These are phyloP conservation scores for Tachysurus vachellii DNA, from an alignment of 2,113 vertebrate genomes.

Conservation along the genomic window DNA sequence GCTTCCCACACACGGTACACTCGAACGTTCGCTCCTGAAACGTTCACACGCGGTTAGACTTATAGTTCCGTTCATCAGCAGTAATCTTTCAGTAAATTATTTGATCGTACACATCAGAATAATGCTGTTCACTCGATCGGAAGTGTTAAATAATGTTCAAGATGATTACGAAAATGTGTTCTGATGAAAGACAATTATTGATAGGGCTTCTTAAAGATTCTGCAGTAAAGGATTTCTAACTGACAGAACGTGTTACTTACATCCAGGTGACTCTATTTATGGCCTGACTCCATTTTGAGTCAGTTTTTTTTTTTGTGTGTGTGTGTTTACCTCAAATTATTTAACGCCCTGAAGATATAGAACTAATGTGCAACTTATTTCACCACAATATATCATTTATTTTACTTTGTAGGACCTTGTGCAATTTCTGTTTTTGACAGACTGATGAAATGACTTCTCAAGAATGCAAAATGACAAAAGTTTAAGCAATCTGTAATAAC, in stretches of 20 bases:
- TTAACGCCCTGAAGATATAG: not conserved
- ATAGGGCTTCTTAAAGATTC: not conserved
- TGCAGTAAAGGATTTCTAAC: not conserved
- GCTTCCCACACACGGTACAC: slow-evolving; percentile 71
- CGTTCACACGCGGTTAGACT: not conserved
- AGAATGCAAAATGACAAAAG: not conserved
- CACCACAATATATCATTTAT: not conserved
- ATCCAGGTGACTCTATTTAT: not conserved
- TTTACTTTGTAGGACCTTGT: not conserved
- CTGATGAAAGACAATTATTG: not conserved
- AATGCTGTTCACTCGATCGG: not conserved
- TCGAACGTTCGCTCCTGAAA: slow-evolving; percentile 62
- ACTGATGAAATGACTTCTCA: slow-evolving; percentile 19
- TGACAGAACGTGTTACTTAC: not conserved
- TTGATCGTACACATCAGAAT: not conserved
- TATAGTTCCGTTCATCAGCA: not conserved
- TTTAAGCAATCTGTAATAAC: slow-evolving; percentile 47
- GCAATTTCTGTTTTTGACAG: not conserved
- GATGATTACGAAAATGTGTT: not conserved
- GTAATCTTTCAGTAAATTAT: not conserved
- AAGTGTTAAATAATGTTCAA: not conserved
- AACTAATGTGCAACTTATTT: not conserved
- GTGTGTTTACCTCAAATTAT: not conserved
- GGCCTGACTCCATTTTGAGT: not conserved
- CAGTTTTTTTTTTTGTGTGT: not conserved